Evolutionary conservation across 1,140 invertebrate species (phyloP), one percentile per base, ranked within the genome.

Genomic region (Nasonia longicornis): DNA sequence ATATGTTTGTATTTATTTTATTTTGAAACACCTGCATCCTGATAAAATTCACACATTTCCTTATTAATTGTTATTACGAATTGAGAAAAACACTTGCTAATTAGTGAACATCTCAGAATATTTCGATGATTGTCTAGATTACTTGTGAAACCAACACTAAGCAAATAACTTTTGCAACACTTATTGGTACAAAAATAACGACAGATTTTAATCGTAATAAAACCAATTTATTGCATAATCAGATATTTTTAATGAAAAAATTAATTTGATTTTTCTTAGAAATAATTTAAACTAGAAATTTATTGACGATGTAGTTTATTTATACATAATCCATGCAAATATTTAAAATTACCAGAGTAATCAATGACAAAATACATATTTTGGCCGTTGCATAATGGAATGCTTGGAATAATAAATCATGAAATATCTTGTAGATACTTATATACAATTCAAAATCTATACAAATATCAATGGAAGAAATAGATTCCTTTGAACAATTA

Each of bases 391-490:
- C 48, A 69, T 82, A 84, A 85, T 87, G 87, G 88, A 88, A 88
- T 89, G 87, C 84, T 87, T 88, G 22, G 38, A 79, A 70, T 86
- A 81, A 38, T 77, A 81, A 86, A 87, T 64, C 69, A 85, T 84
- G 85, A 79, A 79, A 85, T 84, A 81, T 85, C 69, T 83, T 83
- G 77, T 84, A 80, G 42, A 81, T 84, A 72, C 52, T 82, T 88
- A 88, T 89, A 87, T 89, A 89, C 88, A 89, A 86, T 86, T 89
- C 84, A 86, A 85, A 87, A 85, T 84, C 76, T 86, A 86, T 84
- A 85, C 84, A 86, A 82, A 82, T 86, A 89, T 84, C 82, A 86
- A 88, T 86, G 88, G 86, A 88, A 87, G 87, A 84, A 84, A 82
- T 82, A 58, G 82, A 79, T 82, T 76, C 74, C 45, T 78, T 79